Conservation (phyloP, 2,888 invertebrate genomes). For the Actias luna region DNA sequence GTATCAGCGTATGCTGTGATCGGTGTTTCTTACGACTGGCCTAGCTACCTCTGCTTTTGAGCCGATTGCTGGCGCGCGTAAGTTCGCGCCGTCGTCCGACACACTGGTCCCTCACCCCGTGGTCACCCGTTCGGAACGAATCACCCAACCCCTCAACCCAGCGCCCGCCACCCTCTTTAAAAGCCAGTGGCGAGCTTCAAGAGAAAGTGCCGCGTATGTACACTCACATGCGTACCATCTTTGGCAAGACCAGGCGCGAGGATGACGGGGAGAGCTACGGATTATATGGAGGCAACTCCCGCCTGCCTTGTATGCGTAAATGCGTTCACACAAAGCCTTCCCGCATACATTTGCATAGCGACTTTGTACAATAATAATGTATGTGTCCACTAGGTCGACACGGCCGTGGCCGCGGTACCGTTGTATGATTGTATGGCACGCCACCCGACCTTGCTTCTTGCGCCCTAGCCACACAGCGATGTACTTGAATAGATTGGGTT, state of each 20-base stretch:
- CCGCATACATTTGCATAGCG: slow-evolving; percentile 82
- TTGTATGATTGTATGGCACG: too few relatives aligned
- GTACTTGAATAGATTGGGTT: slow-evolving; percentile 67
- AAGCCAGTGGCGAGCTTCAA: slow-evolving; percentile 83
- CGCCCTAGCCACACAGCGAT: slow-evolving; percentile 64
- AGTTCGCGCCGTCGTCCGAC: slow-evolving; percentile 50
- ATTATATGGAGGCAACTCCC: slow-evolving; percentile 72
- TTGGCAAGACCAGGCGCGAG: slow-evolving; percentile 64
- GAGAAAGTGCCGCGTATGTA: slow-evolving; percentile 82
- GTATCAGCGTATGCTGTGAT: slow-evolving; percentile 3
- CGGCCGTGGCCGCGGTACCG: background rate
- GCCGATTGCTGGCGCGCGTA: slow-evolving; percentile 50
- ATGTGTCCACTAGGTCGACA: slow-evolving; percentile 72
- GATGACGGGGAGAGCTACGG: slow-evolving; percentile 65
- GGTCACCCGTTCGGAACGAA: slow-evolving; percentile 81
- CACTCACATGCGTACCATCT: slow-evolving; percentile 70
- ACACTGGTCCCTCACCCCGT: slow-evolving; percentile 69
- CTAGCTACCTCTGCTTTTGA: slow-evolving; percentile 20
- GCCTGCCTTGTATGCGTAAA: slow-evolving; percentile 75
- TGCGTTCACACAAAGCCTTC: slow-evolving; percentile 79
- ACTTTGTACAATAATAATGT: slow-evolving; percentile 81
- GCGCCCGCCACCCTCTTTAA: slow-evolving; percentile 76
- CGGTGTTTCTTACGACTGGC: slow-evolving; percentile 22
- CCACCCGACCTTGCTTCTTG: background rate
- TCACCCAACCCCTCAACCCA: slow-evolving; percentile 53